These are phyloP conservation scores for Drosophila meridionalis DNA, from an alignment of 2,888 invertebrate genomes.

Conservation along the genomic window DNA sequence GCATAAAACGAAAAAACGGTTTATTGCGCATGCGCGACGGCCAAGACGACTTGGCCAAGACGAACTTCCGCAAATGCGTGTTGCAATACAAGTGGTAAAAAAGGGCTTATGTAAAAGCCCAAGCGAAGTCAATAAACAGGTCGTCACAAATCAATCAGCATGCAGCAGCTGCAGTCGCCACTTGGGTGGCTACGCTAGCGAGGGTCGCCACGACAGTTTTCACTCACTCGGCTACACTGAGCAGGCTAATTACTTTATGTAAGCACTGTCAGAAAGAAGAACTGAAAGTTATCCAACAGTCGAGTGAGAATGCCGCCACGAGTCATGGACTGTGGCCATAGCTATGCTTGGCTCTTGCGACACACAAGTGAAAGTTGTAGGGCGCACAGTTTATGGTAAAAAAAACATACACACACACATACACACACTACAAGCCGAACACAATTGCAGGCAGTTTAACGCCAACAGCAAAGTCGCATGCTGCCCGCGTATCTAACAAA, in stretches of 20 bases:
- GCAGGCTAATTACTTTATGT: constrained; percentile 18
- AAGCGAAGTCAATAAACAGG: constrained; percentile 58
- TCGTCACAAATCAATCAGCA: constrained; percentile 69
- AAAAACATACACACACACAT: constrained; percentile 28
- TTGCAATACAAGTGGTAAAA: constrained; percentile 49
- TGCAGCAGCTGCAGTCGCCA: constrained; percentile 57
- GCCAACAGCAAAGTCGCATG: constrained; percentile 54
- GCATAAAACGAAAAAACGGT: constrained; percentile 64
- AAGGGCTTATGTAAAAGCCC: constrained; percentile 63
- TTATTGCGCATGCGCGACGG: constrained; percentile 71
- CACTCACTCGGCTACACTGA: background rate
- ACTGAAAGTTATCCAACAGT: constrained; percentile 37
- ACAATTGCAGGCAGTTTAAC: constrained; percentile 58
- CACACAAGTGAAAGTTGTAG: constrained; percentile 72
- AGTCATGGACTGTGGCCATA: constrained; percentile 14
- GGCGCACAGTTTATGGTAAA: constrained; percentile 60
- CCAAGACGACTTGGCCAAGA: constrained; percentile 40
- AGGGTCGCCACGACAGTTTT: constrained; percentile 14
- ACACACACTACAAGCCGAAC: constrained; percentile 8
- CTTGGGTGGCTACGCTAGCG: constrained; percentile 46
- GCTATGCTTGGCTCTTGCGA: constrained; percentile 36
- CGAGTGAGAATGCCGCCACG: constrained; percentile 23
- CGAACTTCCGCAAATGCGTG: constrained; percentile 73
- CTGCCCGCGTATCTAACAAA: constrained; percentile 71
- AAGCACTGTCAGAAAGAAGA: constrained; percentile 30